Evolutionary conservation across 2,888 invertebrate species (phyloP).

Genomic region (Ornithoptera alexandrae): DNA sequence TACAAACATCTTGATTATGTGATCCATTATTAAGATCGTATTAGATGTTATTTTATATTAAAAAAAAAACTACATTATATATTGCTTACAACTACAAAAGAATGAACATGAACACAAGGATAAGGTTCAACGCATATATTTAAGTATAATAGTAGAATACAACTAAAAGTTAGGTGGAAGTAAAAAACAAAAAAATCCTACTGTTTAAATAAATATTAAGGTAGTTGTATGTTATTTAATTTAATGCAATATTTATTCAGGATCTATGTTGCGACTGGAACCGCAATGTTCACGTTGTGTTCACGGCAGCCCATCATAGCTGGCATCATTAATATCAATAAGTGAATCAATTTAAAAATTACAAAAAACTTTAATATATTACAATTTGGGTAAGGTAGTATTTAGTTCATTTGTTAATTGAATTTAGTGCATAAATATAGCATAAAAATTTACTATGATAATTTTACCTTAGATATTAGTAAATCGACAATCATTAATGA

Average conservation of each 20-base stretch:
- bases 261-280: not conserved
- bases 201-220: not conserved
- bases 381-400: too few relatives aligned
- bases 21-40: not conserved
- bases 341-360: not conserved
- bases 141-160: too few relatives aligned
- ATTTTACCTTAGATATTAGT: too few relatives aligned
- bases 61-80: too few relatives aligned
- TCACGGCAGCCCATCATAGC: not conserved
- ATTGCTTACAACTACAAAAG: too few relatives aligned
- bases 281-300: not conserved
- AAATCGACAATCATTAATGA: too few relatives aligned
- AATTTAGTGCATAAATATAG: not conserved
- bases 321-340: not conserved
- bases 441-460: not conserved
- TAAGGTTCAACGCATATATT: too few relatives aligned
- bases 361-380: not conserved
- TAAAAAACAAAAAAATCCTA: too few relatives aligned
- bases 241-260: not conserved
- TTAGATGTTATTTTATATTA: too few relatives aligned
- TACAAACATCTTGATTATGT: not conserved
- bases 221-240: not conserved
- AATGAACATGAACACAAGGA: too few relatives aligned
- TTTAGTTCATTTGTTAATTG: too few relatives aligned
- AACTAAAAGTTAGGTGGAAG: too few relatives aligned